A percentile compares a stretch with the other conserved stretches of the same genome.
phyloP scores from a whole-genome alignment of 2,888 invertebrate genomes.

The Plebejus melissa region DNA sequence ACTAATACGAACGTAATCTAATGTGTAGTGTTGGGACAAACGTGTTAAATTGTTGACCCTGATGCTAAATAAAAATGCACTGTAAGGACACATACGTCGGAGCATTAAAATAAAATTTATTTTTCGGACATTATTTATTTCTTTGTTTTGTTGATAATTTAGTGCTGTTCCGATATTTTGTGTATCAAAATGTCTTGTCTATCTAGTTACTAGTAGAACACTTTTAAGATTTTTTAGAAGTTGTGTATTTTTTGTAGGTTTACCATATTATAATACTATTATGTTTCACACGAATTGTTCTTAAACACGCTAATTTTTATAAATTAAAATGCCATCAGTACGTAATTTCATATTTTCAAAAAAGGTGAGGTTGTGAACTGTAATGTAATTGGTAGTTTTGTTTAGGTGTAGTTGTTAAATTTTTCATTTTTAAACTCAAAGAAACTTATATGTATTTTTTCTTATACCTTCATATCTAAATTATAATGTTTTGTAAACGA shows the following conservation, averaged over 20 bases:
- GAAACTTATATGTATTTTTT: neutral
- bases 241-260: neutral
- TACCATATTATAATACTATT: neutral
- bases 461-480: neutral
- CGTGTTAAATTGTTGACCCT: neutral
- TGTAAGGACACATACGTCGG: slow-evolving; percentile 1
- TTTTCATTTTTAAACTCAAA: neutral
- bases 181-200: neutral
- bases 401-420: neutral
- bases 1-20: neutral
- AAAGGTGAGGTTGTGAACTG: slow-evolving; percentile 4
- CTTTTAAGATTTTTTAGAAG: neutral
- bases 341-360: neutral
- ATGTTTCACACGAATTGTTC: neutral
- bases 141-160: neutral
- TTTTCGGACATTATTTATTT: neutral
- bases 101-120: neutral
- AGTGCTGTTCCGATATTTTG: neutral
- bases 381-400: neutral
- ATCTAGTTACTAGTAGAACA: neutral
- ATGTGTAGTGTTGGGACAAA: neutral
- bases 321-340: slow-evolving; percentile 4
- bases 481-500: neutral
- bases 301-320: neutral
- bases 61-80: slow-evolving; percentile 13